Evolutionary conservation across 2,888 invertebrate species (phyloP), one percentile per base, ranked within the genome.

Genomic region (Perdita meconis): DNA sequence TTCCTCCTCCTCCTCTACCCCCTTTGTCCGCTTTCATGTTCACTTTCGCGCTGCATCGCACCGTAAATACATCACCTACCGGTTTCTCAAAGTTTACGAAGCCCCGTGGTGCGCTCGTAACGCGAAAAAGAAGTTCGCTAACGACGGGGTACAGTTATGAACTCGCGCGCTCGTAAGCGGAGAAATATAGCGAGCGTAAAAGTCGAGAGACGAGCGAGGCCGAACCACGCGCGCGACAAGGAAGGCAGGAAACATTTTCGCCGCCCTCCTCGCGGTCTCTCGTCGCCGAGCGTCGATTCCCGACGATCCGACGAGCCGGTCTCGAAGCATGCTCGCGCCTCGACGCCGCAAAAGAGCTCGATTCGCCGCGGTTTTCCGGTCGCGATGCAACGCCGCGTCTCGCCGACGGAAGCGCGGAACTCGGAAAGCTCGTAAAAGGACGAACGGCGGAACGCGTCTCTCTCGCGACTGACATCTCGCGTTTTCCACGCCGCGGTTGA

Each of bases 401-500:
- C 6, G 13, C 5, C 50, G n/a, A 3, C 5, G 34, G 10, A 16
- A 10, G 65, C 71, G 60, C 57, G 55, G 24, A 19, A 47, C 47
- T 24, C 68, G 0, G n/a, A 13, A 55, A 30, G 56, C 71, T 79
- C 75, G 77, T 66, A 68, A 70, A 67, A 72, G 64, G 67, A 64
- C 51, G 71, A 69, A 71, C 64, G 66, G 40, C 57, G 61, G 44
- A 57, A 55, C 38, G 70, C 60, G 67, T 69, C 68, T 80, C 59
- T 6, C 26, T 26, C 55, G 40, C 66, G 72, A 71, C 60, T 64
- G 73, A 67, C 68, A 56, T 71, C 81, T 74, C 79, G n/a, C n/a
- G 67, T 71, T 75, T 70, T 73, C 73, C 69, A 16, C 67, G 64
- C 38, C 69, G 50, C 55, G 44, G 47, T 60, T 55, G 68, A 44